Conservation (phyloP, 1,140 invertebrate species). For the Drosophila bifasciata region DNA sequence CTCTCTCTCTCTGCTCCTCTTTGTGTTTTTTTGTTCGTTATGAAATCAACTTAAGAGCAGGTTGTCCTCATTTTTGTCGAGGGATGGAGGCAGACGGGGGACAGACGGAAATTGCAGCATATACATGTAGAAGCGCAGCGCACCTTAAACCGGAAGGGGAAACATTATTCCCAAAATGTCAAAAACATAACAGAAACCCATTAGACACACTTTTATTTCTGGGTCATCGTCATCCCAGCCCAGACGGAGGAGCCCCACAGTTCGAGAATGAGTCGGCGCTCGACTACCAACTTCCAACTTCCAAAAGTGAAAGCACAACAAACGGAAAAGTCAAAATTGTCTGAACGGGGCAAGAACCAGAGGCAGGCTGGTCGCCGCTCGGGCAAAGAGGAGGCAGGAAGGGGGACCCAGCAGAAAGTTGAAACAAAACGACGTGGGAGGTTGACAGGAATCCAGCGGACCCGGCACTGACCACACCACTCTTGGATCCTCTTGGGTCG, state of each 20-base stretch:
- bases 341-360: slow-evolving; percentile 16
- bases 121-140: slow-evolving; percentile 51
- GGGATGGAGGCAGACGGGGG: not conserved
- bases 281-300: slow-evolving; percentile 41
- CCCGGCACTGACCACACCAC: slow-evolving; percentile 41
- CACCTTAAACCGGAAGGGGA: slow-evolving; percentile 81
- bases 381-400: not conserved
- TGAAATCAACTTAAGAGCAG: slow-evolving; percentile 62
- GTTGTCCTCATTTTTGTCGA: slow-evolving; percentile 60
- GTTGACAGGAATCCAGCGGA: slow-evolving; percentile 46
- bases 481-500: not conserved
- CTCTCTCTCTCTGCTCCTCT: slow-evolving; percentile 6
- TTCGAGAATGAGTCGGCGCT: not conserved
- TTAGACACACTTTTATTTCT: slow-evolving; percentile 79
- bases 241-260: slow-evolving; percentile 1
- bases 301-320: slow-evolving; percentile 64
- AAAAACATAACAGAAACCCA: slow-evolving; percentile 80
- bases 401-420: slow-evolving; percentile 6
- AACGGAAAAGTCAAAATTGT: slow-evolving; percentile 43
- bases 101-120: slow-evolving; percentile 71
- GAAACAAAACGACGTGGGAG: slow-evolving; percentile 67
- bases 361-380: too few species aligned
- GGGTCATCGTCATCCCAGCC: slow-evolving; percentile 49
- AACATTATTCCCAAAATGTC: slow-evolving; percentile 82
- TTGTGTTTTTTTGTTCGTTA: slow-evolving; percentile 39